phyloP scores from a whole-genome alignment of 2,888 invertebrate genomes.

The Zelleria hepariella region DNA sequence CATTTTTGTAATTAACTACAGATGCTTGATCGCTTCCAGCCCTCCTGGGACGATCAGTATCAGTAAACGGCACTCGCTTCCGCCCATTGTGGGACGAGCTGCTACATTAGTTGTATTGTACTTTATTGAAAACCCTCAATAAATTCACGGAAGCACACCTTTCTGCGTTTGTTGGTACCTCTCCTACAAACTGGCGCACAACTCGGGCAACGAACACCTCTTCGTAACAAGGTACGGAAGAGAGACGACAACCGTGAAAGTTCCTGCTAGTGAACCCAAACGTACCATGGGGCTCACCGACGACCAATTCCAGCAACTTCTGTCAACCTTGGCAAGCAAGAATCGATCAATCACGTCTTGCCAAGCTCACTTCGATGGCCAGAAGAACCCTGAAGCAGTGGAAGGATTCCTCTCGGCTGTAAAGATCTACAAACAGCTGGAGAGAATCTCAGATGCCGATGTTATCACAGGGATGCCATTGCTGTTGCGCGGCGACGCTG shows the following conservation, averaged over 20 bases:
- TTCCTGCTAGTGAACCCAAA: too few species aligned
- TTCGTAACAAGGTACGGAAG: too few species aligned
- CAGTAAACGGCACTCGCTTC: too few species aligned
- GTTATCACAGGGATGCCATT: slow-evolving; percentile 11
- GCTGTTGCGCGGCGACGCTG: slow-evolving; percentile 13
- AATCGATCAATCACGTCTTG: not conserved
- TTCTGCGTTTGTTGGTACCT: too few species aligned
- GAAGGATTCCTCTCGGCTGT: slow-evolving; percentile 11
- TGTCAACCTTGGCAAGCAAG: not conserved
- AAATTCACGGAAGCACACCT: too few species aligned
- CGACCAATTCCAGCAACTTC: not conserved
- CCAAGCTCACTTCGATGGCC: slow-evolving; percentile 6
- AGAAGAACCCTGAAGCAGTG: slow-evolving; percentile 3
- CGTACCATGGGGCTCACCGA: not conserved
- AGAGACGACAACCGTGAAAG: too few species aligned
- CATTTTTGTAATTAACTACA: too few species aligned
- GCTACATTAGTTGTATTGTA: too few species aligned
- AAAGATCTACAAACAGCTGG: slow-evolving; percentile 8
- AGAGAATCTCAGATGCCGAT: slow-evolving; percentile 11
- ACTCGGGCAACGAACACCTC: not conserved
- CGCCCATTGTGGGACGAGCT: too few species aligned
- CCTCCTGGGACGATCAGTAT: too few species aligned
- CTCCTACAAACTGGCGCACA: not conserved
- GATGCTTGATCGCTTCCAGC: too few species aligned
- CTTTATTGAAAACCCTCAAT: too few species aligned